Evolutionary conservation across 2,113 vertebrate species (phyloP).

Genomic region (Lasiurus cinereus): DNA sequence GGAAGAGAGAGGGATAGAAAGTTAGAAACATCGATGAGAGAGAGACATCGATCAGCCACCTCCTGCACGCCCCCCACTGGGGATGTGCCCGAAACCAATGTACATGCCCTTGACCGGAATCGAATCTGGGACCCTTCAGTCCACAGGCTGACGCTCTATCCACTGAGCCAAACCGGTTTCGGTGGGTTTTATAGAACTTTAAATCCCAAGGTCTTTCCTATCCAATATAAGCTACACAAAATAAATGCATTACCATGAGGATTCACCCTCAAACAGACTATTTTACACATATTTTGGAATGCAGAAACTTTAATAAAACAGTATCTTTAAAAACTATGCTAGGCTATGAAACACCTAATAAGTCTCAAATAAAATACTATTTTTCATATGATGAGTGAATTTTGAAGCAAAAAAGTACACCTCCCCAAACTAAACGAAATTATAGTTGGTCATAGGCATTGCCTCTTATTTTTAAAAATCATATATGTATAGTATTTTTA

Average conservation of each 20-base stretch:
- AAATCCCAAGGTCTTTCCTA: constrained; percentile 38
- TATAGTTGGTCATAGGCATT: not conserved
- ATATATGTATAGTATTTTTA: not conserved
- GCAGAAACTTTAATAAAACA: constrained; percentile 38
- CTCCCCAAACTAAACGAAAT: not conserved
- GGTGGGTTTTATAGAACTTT: not conserved
- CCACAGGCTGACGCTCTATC: too few relatives aligned
- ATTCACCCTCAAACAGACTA: constrained; percentile 67
- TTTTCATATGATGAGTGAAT: not conserved
- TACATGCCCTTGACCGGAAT: too few relatives aligned
- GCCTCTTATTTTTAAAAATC: constrained; percentile 49
- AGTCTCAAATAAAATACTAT: constrained; percentile 65
- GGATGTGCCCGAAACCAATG: too few relatives aligned
- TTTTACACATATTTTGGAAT: constrained; percentile 65
- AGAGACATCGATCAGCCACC: too few relatives aligned
- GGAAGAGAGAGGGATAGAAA: too few relatives aligned
- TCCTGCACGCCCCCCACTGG: too few relatives aligned
- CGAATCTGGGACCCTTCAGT: too few relatives aligned
- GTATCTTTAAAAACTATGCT: not conserved
- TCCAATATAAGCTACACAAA: constrained; percentile 64
- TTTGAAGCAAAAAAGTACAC: not conserved
- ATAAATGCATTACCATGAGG: constrained; percentile 59
- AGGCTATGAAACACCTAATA: not conserved
- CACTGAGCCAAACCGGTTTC: too few relatives aligned
- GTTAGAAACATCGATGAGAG: too few relatives aligned